Conservation (phyloP, 2,797 vertebrate genomes). For the Dipus sagitta region DNA sequence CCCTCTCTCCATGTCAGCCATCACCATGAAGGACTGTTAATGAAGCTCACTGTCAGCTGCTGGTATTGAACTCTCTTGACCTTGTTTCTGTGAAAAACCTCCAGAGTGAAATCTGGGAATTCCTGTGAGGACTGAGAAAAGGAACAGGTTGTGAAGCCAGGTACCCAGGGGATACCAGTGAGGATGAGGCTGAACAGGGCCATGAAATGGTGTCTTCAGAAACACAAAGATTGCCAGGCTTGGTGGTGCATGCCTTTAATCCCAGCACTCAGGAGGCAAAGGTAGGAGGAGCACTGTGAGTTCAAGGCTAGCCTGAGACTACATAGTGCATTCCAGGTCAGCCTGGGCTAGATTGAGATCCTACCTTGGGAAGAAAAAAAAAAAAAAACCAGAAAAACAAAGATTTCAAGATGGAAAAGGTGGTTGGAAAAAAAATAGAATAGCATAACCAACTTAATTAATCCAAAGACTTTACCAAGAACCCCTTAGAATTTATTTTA, state of each 20-base stretch:
- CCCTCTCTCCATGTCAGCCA: neutral
- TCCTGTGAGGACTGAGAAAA: neutral
- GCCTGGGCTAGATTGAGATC: no score
- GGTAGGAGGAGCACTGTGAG: no score
- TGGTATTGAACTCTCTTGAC: neutral
- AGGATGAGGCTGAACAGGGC: neutral
- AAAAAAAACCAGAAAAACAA: no score
- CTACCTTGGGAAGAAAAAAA: no score
- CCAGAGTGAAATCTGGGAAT: neutral
- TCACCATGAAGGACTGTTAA: neutral
- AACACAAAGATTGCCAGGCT: neutral
- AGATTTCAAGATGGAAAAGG: neutral
- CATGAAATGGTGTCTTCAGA: neutral
- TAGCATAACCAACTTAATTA: neutral
- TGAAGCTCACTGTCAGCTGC: neutral
- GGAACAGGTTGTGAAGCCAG: neutral
- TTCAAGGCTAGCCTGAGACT: no score
- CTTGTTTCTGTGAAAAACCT: conserved; percentile 18
- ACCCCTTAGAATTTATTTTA: neutral
- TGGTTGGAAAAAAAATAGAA: neutral
- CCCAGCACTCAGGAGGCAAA: no score
- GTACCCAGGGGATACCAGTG: neutral
- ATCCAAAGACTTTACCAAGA: conserved; percentile 34
- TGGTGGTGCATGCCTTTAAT: no score
- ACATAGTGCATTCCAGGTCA: no score